Conservation (phyloP, 37 sponge, comb jelly and placozoan genomes). For the Oopsacas minuta region DNA sequence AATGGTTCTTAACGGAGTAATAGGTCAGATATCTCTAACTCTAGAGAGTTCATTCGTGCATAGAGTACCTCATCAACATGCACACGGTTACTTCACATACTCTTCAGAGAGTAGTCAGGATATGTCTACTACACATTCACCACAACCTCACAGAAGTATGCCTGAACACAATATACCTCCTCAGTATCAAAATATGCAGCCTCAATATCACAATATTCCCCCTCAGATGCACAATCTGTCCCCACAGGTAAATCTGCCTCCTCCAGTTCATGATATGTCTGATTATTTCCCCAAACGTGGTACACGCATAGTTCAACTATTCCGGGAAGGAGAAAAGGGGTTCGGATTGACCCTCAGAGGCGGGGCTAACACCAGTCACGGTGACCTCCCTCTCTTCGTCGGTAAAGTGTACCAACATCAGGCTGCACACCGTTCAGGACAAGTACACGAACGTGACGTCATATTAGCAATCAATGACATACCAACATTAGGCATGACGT, state of each 20-base stretch:
- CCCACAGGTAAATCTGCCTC: not conserved
- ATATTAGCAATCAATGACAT: not conserved
- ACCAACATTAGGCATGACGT: not conserved
- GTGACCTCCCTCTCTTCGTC: not conserved
- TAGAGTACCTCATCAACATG: not conserved
- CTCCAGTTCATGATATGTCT: not conserved
- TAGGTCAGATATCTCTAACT: not conserved
- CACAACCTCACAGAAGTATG: not conserved
- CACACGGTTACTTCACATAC: constrained; percentile 4
- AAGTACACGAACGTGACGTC: constrained; percentile 7
- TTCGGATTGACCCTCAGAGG: not conserved
- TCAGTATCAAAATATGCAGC: too few relatives aligned
- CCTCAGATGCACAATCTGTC: too few relatives aligned
- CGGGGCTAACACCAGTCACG: constrained; percentile 1
- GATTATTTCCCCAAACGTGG: not conserved
- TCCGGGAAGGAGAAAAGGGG: not conserved
- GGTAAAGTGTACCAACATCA: not conserved
- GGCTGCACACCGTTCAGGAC: not conserved
- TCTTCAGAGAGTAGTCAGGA: constrained; percentile 3
- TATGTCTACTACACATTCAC: not conserved
- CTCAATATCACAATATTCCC: too few relatives aligned
- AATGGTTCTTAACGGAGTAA: not conserved
- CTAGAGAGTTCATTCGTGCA: not conserved
- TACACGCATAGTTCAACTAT: not conserved
- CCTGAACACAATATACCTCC: too few relatives aligned